Conservation (phyloP, 2,113 vertebrate genomes). For the Apaloderma vittatum region DNA sequence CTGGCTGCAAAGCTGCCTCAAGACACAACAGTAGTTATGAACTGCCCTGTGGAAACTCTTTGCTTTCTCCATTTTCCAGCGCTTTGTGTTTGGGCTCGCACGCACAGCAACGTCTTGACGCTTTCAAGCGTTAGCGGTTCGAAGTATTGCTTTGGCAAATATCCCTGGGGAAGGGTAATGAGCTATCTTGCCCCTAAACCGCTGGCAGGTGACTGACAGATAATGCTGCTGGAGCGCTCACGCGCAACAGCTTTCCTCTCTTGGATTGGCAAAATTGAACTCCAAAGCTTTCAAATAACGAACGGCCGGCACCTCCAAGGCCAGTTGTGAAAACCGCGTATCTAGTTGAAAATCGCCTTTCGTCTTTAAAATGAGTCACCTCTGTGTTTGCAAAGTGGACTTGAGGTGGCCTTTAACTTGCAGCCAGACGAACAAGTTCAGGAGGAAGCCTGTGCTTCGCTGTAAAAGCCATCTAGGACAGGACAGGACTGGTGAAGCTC, state of each 20-base stretch:
- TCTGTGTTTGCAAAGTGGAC: background rate
- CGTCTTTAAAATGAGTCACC: background rate
- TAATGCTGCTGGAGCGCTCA: background rate
- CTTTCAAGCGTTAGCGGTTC: background rate
- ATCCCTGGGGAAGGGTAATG: background rate
- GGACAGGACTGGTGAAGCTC: background rate
- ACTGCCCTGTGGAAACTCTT: rapidly evolving
- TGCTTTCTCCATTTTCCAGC: background rate
- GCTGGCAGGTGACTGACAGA: background rate
- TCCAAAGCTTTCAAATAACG: background rate
- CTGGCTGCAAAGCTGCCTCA: background rate
- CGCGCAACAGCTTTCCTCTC: background rate
- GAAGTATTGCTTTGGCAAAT: background rate
- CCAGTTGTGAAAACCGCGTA: background rate
- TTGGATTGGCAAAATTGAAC: background rate
- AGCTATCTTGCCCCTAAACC: background rate
- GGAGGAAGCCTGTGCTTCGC: background rate
- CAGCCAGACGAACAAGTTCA: background rate
- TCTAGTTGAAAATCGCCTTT: background rate
- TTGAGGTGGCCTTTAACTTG: background rate
- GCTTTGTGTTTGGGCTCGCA: background rate
- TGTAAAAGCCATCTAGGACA: background rate
- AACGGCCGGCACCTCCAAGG: background rate
- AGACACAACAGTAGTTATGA: background rate
- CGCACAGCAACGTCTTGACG: background rate